These are phyloP conservation scores for Octodon degus DNA, from an alignment of 2,113 vertebrate species.

Conservation along the genomic window DNA sequence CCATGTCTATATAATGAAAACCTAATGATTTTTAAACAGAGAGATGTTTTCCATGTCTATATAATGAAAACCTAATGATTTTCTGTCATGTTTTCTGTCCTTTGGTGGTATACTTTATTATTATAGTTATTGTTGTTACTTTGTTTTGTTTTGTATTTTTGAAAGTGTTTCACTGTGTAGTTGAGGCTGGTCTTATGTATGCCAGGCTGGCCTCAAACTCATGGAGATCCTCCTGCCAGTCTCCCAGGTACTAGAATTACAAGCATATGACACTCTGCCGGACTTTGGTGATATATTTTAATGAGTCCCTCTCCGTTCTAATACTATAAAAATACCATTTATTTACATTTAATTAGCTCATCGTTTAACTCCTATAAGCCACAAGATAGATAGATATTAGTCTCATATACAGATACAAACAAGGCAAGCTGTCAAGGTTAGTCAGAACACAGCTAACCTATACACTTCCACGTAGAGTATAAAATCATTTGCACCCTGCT, in stretches of 20 bases:
- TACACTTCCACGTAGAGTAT: background rate
- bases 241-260: background rate
- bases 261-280: background rate
- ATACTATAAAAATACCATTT: background rate
- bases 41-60: background rate
- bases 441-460: background rate
- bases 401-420: background rate
- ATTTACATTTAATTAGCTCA: background rate
- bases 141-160: background rate
- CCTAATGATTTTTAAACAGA: background rate
- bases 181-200: background rate
- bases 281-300: background rate
- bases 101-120: background rate
- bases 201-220: background rate
- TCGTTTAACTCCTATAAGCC: background rate
- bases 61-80: background rate
- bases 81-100: conserved; percentile 23
- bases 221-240: background rate
- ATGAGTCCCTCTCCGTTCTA: background rate
- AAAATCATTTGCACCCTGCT: background rate
- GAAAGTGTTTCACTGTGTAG: background rate
- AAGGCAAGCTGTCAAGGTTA: background rate
- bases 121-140: background rate
- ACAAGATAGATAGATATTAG: background rate
- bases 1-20: background rate